Evolutionary conservation across 1,140 invertebrate species (phyloP), one percentile per base, ranked within the genome.

Genomic region (Drosophila novamexicana): DNA sequence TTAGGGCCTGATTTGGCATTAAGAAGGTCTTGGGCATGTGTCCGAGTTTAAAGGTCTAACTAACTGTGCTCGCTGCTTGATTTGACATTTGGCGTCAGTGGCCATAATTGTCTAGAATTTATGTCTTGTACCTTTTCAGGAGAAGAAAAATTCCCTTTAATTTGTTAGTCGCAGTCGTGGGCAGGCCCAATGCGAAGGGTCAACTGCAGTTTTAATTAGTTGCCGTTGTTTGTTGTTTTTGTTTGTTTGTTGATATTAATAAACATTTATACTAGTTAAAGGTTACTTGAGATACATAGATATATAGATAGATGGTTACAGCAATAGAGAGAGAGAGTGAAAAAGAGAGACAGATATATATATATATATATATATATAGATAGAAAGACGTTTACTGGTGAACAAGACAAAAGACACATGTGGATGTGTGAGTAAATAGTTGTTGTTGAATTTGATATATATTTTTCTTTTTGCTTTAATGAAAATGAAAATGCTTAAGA

Each of bases 341-440:
- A 69, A 50, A 14, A 47, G 37, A 65, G 65, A 71, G 50, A 75
- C 32, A 64, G 59, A 39, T 76, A 81, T 5, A 56, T 7, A 16
- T 9, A 40, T 40, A 52, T n/a, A 52, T 12, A 59, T n/a, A 52
- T 16, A 59, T 73, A 72, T 42, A 76, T 39, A 61, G 44, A 47
- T 6, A 53, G 12, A 77, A 45, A 89, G 74, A 80, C 79, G 56
- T 75, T 88, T 90, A 77, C 79, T 85, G 81, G 84, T 91, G 83
- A 90, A 84, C 86, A 91, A 91, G 90, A 91, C 90, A 91, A 91
- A 91, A 91, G 90, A 91, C 90, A 91, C 90, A 91, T 91, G 57
- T 59, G 90, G 91, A 88, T 83, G 79, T 91, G 90, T 91, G 90
- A 91, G 86, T 91, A 91, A 91, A 90, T 89, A 79, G 79, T 81